Percentiles rank a stretch among this genome's conserved stretches.
Conservation (phyloP, 64 coral and sea anemone genomes). For the Actinia equina region DNA sequence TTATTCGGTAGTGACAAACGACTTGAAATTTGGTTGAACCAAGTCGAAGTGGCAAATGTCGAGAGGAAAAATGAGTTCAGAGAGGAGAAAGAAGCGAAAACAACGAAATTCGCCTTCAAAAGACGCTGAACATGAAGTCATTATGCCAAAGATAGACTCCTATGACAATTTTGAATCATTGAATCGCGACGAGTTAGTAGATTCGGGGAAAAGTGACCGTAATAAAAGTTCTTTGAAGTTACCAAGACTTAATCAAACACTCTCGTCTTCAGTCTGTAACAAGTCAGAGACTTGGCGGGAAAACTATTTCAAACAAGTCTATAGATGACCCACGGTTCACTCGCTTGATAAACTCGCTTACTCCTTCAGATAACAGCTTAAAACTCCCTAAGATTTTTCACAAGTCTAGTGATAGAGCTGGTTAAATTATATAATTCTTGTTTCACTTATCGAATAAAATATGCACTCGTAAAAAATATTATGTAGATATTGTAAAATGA, state of each 20-base stretch:
- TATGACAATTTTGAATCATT: background rate
- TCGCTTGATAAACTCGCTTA: slow-evolving; percentile 8
- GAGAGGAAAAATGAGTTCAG: background rate
- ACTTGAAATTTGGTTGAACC: background rate
- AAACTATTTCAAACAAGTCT: background rate
- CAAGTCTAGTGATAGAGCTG: background rate
- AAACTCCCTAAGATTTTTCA: slow-evolving; percentile 16
- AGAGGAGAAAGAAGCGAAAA: background rate
- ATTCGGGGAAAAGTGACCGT: background rate
- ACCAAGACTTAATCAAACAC: background rate
- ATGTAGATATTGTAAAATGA: no score
- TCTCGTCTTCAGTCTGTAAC: background rate
- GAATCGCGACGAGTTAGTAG: background rate
- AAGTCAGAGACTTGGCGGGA: background rate
- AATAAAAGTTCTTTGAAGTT: background rate
- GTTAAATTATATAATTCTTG: background rate
- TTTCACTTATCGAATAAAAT: no score
- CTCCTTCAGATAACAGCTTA: background rate
- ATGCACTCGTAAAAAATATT: no score
- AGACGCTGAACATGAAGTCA: background rate
- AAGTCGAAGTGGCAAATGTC: background rate
- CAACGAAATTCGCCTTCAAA: background rate
- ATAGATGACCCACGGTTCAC: slow-evolving; percentile 20
- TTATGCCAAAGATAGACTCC: background rate
- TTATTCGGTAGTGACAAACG: background rate